Percentiles rank a stretch among this genome's conserved stretches.
Evolutionary conservation across 2,888 invertebrate species (phyloP).

Genomic region (Rhopalosiphum nymphaeae): DNA sequence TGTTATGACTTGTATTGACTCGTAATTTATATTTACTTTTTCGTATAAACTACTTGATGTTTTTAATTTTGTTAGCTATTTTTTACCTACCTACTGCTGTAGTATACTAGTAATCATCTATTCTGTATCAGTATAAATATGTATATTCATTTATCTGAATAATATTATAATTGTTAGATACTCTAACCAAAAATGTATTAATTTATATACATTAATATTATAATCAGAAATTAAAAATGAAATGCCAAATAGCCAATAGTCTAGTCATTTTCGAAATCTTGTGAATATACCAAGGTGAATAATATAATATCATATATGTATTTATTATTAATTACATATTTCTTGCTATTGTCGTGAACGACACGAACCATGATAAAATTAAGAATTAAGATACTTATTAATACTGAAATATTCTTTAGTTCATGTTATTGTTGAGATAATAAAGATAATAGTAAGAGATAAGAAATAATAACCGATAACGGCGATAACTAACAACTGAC

Average conservation of each 20-base stretch:
- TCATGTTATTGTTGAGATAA: neutral
- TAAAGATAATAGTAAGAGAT: neutral
- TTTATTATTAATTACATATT: too few species aligned
- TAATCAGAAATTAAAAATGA: neutral
- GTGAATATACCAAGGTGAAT: neutral
- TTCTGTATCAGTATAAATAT: neutral
- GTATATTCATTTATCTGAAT: neutral
- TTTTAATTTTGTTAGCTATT: neutral
- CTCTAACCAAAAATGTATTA: neutral
- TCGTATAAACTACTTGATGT: neutral
- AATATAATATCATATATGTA: too few species aligned
- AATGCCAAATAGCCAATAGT: neutral
- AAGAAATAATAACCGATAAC: conserved; percentile 25
- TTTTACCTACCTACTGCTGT: neutral
- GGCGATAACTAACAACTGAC: neutral
- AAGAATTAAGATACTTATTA: too few species aligned
- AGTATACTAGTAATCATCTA: neutral
- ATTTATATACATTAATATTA: neutral
- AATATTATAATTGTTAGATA: neutral
- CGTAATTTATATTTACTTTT: neutral
- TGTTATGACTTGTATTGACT: neutral
- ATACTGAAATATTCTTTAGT: too few species aligned
- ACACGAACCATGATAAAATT: too few species aligned
- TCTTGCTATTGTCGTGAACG: too few species aligned
- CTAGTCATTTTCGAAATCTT: neutral